These are phyloP conservation scores for Apteryx mantelli DNA, from an alignment of 2,113 vertebrate species.

Conservation along the genomic window DNA sequence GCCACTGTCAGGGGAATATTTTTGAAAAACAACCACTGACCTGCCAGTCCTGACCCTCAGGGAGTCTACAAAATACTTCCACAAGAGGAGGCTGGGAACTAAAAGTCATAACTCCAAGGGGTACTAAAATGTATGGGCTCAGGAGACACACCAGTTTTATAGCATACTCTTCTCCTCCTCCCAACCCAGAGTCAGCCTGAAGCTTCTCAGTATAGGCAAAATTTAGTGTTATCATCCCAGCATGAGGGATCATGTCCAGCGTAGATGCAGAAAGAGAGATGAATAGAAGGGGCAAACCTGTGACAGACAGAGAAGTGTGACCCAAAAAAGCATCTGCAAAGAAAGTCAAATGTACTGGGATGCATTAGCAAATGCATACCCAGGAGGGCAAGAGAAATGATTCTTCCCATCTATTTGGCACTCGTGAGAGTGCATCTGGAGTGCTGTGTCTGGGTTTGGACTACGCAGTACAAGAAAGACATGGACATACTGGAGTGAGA, in stretches of 20 bases:
- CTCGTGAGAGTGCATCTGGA: not conserved
- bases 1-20: not conserved
- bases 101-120: fast-evolving
- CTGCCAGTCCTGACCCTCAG: not conserved
- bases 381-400: not conserved
- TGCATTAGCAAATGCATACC: not conserved
- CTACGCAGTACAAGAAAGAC: not conserved
- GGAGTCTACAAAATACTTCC: not conserved
- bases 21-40: not conserved
- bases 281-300: not conserved
- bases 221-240: not conserved
- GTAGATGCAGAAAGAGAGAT: not conserved
- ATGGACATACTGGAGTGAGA: not conserved
- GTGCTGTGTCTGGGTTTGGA: not conserved
- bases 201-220: not conserved
- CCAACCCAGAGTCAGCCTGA: not conserved
- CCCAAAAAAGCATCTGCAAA: not conserved
- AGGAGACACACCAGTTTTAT: not conserved
- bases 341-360: not conserved
- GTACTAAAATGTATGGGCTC: not conserved
- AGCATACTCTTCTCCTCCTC: not conserved
- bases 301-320: not conserved
- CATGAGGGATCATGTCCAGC: not conserved
- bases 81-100: not conserved
- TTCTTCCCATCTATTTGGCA: not conserved